Conservation (phyloP, 2,888 invertebrate genomes). For the Mamestra brassicae region DNA sequence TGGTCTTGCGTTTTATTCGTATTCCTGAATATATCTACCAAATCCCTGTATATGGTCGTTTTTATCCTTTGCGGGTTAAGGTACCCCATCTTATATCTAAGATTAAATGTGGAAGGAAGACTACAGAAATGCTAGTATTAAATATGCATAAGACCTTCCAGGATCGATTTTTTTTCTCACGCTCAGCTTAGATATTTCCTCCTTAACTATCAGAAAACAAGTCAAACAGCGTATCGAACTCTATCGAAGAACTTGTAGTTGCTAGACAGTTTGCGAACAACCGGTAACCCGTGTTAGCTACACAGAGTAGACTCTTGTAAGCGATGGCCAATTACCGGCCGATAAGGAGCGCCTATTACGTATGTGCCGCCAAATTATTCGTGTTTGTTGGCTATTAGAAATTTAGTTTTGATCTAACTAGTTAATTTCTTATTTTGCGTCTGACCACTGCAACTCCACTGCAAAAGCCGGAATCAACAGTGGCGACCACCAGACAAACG, state of each 20-base stretch:
- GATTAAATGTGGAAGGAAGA: not conserved
- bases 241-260: constrained; percentile 22
- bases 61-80: no score
- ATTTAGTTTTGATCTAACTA: not conserved
- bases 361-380: constrained; percentile 11
- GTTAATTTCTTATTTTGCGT: no score
- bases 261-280: constrained; percentile 32
- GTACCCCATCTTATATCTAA: not conserved
- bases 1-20: no score
- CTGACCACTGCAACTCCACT: no score
- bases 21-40: no score
- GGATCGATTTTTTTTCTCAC: no score
- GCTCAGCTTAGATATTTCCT: no score
- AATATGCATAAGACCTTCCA: no score
- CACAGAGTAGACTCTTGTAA: constrained; percentile 21
- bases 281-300: constrained; percentile 30
- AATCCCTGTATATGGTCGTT: no score
- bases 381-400: not conserved
- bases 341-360: constrained; percentile 23
- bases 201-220: constrained; percentile 13
- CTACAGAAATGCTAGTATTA: no score
- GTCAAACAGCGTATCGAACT: constrained; percentile 27
- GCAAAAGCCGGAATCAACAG: no score
- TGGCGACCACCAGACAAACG: no score
- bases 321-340: constrained; percentile 34